phyloP scores from a whole-genome alignment of 2,113 vertebrate genomes.

The Bujurquina vittata region DNA sequence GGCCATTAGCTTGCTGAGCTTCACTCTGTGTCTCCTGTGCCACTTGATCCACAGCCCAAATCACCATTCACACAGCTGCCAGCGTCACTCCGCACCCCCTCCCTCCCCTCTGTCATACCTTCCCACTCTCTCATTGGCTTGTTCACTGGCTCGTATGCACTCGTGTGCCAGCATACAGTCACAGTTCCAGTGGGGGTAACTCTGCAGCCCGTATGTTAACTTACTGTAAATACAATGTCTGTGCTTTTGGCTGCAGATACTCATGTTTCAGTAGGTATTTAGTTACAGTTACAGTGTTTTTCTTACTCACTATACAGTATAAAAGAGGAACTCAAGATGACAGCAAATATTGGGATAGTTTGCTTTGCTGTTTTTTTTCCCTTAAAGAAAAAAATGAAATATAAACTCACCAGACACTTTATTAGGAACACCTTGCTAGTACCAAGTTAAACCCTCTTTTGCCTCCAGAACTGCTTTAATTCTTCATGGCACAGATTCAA shows the following conservation, averaged over 20 bases:
- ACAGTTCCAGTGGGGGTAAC: not conserved
- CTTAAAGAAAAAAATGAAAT: too few species aligned
- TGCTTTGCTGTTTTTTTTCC: not conserved
- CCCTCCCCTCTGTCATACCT: constrained; percentile 28
- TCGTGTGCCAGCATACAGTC: constrained; percentile 15
- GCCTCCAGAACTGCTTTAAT: not conserved
- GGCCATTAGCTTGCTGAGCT: constrained; percentile 19
- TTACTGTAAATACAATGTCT: not conserved
- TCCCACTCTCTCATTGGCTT: constrained; percentile 25
- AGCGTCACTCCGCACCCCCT: constrained; percentile 59
- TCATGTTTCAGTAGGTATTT: not conserved
- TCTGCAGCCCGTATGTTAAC: not conserved
- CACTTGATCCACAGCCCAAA: constrained; percentile 63
- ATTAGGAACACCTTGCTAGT: too few species aligned
- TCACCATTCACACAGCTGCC: constrained; percentile 66
- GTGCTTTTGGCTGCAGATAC: not conserved
- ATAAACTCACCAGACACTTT: too few species aligned
- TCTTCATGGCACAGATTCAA: constrained; percentile 1
- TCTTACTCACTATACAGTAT: not conserved
- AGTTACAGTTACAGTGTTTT: not conserved
- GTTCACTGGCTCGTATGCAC: constrained; percentile 20
- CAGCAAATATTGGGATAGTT: not conserved
- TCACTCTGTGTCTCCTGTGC: constrained; percentile 47
- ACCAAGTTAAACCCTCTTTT: not conserved
- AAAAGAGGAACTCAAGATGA: not conserved